Conservation (phyloP, 1,140 invertebrate genomes). For the Conus betulinus region DNA sequence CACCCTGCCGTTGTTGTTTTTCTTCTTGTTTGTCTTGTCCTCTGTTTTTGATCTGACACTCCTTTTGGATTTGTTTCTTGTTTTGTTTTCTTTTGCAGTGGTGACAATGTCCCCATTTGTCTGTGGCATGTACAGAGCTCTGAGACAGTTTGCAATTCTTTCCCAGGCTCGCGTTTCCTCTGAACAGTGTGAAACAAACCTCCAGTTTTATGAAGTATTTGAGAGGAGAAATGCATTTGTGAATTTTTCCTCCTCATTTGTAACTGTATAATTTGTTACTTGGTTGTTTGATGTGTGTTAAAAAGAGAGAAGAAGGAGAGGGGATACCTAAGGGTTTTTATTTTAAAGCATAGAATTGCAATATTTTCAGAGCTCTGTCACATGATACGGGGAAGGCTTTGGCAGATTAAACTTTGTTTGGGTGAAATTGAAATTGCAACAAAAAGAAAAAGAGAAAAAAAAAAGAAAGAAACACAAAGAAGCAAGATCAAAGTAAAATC, state of each 20-base stretch:
- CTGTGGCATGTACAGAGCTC: neutral
- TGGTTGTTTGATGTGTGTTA: too few species aligned
- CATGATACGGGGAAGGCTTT: neutral
- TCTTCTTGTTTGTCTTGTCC: constrained; percentile 8
- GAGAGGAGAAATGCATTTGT: neutral
- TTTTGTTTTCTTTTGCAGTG: constrained; percentile 19
- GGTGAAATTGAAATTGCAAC: neutral
- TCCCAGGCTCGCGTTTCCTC: too few species aligned
- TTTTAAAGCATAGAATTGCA: neutral
- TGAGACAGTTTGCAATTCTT: neutral
- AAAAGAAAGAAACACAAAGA: neutral
- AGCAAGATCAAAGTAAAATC: too few species aligned
- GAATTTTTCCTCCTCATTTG: neutral
- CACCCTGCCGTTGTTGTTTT: neutral
- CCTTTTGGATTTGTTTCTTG: neutral
- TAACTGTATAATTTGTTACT: too few species aligned
- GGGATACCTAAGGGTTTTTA: too few species aligned
- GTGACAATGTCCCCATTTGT: constrained; percentile 30
- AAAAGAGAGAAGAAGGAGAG: too few species aligned
- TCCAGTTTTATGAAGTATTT: neutral
- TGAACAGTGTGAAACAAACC: neutral
- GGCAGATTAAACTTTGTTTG: neutral
- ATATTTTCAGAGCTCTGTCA: neutral
- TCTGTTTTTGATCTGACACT: neutral
- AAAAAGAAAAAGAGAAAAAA: neutral